Evolutionary conservation across 2,797 vertebrate genomes (phyloP).

Genomic region (Lepus townsendii): DNA sequence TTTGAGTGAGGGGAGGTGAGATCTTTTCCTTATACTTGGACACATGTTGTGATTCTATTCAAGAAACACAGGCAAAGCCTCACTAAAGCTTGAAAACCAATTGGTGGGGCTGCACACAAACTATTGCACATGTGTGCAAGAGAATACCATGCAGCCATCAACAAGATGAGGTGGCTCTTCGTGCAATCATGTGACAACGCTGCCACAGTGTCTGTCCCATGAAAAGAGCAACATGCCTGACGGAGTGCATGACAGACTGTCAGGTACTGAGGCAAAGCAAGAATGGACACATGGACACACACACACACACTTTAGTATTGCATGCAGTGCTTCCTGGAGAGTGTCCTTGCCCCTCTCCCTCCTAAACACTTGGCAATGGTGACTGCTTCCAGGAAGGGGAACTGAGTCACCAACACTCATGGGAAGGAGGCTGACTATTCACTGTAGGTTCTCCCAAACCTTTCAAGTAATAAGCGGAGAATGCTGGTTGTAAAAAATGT

Average conservation of each 20-base stretch:
- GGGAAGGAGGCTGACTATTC: background rate
- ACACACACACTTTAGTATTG: background rate
- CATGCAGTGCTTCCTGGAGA: background rate
- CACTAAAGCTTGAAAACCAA: background rate
- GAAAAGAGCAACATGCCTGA: background rate
- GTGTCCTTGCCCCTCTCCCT: background rate
- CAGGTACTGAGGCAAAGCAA: background rate
- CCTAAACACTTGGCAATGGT: too few species aligned
- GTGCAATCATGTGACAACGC: rapidly evolving
- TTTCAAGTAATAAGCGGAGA: background rate
- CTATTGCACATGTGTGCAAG: background rate
- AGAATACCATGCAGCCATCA: background rate
- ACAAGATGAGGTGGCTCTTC: background rate
- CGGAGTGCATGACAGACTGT: background rate
- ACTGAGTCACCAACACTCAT: background rate
- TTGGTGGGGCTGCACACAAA: background rate
- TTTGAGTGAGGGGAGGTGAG: background rate
- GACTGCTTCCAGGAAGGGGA: background rate
- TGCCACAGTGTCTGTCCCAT: background rate
- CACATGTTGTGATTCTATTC: background rate
- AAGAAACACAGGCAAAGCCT: background rate
- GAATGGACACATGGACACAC: background rate
- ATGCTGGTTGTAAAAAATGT: background rate
- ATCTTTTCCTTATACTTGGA: background rate
- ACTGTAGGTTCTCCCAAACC: background rate